Percentiles rank a stretch among this genome's conserved stretches.
phyloP scores from a whole-genome alignment of 2,797 vertebrate genomes.

The Coilia nasus region DNA sequence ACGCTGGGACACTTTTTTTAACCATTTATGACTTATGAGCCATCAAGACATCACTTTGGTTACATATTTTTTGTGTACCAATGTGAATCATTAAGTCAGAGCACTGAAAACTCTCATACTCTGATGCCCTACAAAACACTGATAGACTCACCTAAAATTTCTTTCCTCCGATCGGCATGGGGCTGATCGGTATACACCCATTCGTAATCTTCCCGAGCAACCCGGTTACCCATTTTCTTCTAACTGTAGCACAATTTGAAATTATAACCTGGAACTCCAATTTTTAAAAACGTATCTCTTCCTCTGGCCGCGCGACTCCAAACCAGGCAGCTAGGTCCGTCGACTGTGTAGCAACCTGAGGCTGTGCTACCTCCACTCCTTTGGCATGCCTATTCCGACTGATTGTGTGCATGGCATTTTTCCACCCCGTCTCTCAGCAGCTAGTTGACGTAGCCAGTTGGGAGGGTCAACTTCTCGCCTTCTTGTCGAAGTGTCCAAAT shows the following conservation, averaged over 20 bases:
- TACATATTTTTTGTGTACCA: not conserved
- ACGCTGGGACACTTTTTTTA: not conserved
- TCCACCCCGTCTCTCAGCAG: not conserved
- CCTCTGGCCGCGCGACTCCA: not conserved
- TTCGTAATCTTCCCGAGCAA: constrained; percentile 88
- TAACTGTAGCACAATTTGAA: not conserved
- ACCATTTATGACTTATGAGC: not conserved
- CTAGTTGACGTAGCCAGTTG: not conserved
- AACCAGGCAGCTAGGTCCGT: not conserved
- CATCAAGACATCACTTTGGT: not conserved
- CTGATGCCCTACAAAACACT: not conserved
- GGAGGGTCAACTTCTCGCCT: constrained; percentile 1
- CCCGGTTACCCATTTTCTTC: constrained; percentile 82
- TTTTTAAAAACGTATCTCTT: not conserved
- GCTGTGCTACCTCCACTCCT: not conserved
- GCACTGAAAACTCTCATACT: not conserved
- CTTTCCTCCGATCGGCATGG: constrained; percentile 86
- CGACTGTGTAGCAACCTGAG: not conserved
- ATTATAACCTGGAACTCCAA: not conserved
- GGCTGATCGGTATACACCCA: constrained; percentile 96
- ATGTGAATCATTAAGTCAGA: not conserved
- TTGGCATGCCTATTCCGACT: not conserved
- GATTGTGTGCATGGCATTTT: not conserved
- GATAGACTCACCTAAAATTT: constrained; percentile 85
- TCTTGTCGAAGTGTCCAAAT: not conserved